Percentiles rank a stretch among this genome's conserved stretches.
Conservation (phyloP, 2,797 vertebrate species). For the Hyperoplus lanceolatus region DNA sequence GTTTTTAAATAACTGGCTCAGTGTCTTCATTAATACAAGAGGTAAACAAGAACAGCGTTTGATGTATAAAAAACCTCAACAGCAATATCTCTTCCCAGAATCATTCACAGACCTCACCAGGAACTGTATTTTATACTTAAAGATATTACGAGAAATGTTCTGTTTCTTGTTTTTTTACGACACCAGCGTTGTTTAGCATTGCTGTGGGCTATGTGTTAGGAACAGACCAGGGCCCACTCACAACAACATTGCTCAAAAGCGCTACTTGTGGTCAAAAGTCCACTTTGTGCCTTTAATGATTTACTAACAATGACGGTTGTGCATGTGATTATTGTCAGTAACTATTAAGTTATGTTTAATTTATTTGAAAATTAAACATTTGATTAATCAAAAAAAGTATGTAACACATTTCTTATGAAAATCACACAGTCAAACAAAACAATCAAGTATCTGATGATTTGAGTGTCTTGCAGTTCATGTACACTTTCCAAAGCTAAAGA, state of each 20-base stretch:
- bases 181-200: too few relatives aligned
- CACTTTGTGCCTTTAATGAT: background rate
- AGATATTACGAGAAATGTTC: too few relatives aligned
- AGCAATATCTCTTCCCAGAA: conserved; percentile 3
- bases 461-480: background rate
- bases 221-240: background rate
- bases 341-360: background rate
- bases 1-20: background rate
- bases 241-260: background rate
- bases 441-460: background rate
- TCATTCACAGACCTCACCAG: background rate
- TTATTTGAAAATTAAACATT: background rate
- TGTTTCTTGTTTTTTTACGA: too few relatives aligned
- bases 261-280: background rate
- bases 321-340: background rate
- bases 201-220: background rate
- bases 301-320: background rate
- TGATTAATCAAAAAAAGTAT: background rate
- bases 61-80: background rate
- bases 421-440: background rate
- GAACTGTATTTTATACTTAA: background rate
- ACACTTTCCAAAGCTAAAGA: background rate
- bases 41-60: background rate
- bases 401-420: background rate
- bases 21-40: background rate